Percentiles rank a stretch among this genome's conserved stretches.
These are phyloP conservation scores for Halcyon senegalensis DNA, from an alignment of 2,113 vertebrate genomes.

Conservation along the genomic window DNA sequence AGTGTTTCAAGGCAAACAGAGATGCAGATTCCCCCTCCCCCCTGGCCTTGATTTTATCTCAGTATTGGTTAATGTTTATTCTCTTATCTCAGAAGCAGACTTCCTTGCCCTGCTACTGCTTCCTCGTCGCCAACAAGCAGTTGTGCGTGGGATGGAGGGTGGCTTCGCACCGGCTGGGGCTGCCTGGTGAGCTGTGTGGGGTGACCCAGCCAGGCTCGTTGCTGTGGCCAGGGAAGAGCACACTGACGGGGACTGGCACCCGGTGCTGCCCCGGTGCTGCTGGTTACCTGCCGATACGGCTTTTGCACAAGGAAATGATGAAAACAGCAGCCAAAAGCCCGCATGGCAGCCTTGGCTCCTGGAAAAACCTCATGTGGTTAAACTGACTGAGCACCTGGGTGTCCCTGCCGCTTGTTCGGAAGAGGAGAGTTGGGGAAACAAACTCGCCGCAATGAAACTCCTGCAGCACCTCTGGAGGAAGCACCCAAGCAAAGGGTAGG, in stretches of 20 bases:
- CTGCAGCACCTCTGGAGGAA: not conserved
- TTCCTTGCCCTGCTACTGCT: not conserved
- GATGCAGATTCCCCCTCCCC: not conserved
- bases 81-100: not conserved
- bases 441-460: not conserved
- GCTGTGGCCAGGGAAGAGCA: not conserved
- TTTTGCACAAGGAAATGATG: not conserved
- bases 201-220: not conserved
- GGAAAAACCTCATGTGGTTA: not conserved
- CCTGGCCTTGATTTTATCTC: not conserved
- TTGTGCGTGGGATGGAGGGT: too few relatives aligned
- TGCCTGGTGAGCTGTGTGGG: not conserved
- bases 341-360: not conserved
- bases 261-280: not conserved
- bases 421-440: not conserved
- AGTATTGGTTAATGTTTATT: not conserved
- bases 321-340: not conserved
- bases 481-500: not conserved
- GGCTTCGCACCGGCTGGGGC: not conserved
- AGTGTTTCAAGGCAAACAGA: not conserved
- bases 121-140: not conserved
- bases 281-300: rapidly evolving
- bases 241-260: rapidly evolving
- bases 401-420: not conserved
- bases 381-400: not conserved